Base-by-base conservation (phyloP, 2,797 vertebrate species). In the Molossus alvarezi region DNA sequence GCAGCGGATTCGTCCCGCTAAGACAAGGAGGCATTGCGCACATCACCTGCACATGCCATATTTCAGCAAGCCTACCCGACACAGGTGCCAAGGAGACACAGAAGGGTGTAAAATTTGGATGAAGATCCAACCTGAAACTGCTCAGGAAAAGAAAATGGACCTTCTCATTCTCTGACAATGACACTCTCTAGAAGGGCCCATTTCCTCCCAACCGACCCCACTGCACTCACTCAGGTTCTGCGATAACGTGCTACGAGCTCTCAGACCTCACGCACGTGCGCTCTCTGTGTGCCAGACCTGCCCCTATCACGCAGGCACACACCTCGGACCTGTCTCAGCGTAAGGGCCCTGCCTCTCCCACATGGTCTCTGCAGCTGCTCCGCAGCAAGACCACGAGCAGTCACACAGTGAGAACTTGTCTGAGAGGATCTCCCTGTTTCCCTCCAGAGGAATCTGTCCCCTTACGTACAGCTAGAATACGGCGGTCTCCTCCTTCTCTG, bases 61-160 rank as follows among this genome's bases (percentile, higher is more conserved):
- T 55, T 77, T 53, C 62, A 79, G 60, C 62, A 41, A 91, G 57
- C 8, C 29, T 60, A 45, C 57, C 6, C 5, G 15, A 37, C 55
- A 67, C 13, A 37, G 41, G 55, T 15, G 4, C 15, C 48, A 23
- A 65, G 41, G 25, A 13, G 64, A 75, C 51, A 57, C 9, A 53
- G 10, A 33, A 33, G 25, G 7, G 2, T 65, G 11, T 23, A 8
- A 77, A 25, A 48, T 53, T 4, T 25, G 64, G 37, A 81, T 6
- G 17, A 82, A 92, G 69, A 58, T 25, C 21, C 64, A 90, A 55
- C 85, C 5, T 88, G 41, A 88, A 96, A 91, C 5, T 64, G 33
- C 21, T 64, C 37, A 64, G 20, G 27, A 89, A 93, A 69, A 80
- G 72, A 11, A 88, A 87, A 23, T 11, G 8, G 85, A 57, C 86